Conservation (phyloP, 2,888 invertebrate species). For the Parnassius orleans region DNA sequence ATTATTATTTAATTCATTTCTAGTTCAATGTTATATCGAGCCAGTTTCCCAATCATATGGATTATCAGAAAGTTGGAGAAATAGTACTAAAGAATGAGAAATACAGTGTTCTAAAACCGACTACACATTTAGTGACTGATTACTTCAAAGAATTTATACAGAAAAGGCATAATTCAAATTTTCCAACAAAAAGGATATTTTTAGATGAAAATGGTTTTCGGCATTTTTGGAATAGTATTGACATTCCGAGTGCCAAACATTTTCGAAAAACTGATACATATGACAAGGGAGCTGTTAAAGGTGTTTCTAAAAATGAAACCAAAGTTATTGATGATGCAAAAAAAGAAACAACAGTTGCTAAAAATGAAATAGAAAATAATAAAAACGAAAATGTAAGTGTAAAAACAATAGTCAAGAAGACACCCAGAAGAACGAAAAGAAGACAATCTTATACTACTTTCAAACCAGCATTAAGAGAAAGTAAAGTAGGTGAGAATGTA, state of each 20-base stretch:
- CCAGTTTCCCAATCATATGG: constrained; percentile 49
- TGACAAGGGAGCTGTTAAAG: neutral
- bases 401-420: constrained; percentile 19
- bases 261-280: constrained; percentile 41
- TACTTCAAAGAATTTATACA: constrained; percentile 53
- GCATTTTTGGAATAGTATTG: constrained; percentile 56
- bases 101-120: constrained; percentile 54
- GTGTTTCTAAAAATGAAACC: constrained; percentile 7
- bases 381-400: neutral
- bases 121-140: constrained; percentile 49
- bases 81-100: constrained; percentile 46
- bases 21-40: constrained; percentile 18
- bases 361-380: neutral
- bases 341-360: constrained; percentile 1
- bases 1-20: neutral
- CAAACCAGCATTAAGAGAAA: constrained; percentile 30
- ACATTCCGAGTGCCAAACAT: constrained; percentile 28
- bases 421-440: constrained; percentile 30
- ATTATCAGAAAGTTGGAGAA: constrained; percentile 56
- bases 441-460: constrained; percentile 15
- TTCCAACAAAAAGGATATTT: constrained; percentile 42
- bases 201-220: constrained; percentile 58
- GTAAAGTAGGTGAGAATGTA: constrained; percentile 31
- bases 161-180: constrained; percentile 34
- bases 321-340: constrained; percentile 6